These are phyloP conservation scores for Hydractinia symbiolongicarpus DNA, from an alignment of 30 jellyfish, hydroid and myxozoan species.

Conservation along the genomic window DNA sequence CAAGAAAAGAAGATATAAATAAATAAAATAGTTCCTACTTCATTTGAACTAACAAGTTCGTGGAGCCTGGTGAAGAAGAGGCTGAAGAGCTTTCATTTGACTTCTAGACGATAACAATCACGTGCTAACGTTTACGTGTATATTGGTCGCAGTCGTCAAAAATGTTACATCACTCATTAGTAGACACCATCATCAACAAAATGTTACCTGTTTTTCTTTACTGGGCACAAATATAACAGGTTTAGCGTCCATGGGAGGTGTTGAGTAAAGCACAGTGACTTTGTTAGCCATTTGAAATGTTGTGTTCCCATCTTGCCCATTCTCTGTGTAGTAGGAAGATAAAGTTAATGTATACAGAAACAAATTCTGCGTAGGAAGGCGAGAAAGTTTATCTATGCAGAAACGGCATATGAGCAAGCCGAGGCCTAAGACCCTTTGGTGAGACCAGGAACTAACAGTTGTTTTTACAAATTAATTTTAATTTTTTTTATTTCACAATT, in stretches of 20 bases:
- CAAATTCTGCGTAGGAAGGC: too few relatives aligned
- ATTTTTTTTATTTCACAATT: too few relatives aligned
- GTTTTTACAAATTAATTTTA: too few relatives aligned
- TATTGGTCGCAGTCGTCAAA: background rate
- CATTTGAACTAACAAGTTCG: background rate
- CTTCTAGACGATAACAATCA: background rate
- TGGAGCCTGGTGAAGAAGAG: background rate
- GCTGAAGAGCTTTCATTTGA: slow-evolving; percentile 6
- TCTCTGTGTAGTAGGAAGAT: background rate
- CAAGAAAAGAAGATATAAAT: background rate
- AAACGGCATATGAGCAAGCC: too few relatives aligned
- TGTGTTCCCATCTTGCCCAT: background rate
- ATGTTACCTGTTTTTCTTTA: background rate
- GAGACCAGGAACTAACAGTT: too few relatives aligned
- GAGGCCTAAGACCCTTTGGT: too few relatives aligned
- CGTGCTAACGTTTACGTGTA: background rate
- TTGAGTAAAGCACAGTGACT: slow-evolving; percentile 50
- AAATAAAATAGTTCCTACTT: slow-evolving; percentile 1
- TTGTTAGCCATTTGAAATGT: slow-evolving; percentile 65
- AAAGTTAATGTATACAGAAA: too few relatives aligned
- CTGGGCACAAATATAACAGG: slow-evolving; percentile 65
- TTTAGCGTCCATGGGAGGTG: slow-evolving; percentile 47
- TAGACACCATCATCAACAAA: background rate
- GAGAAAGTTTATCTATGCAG: too few relatives aligned
- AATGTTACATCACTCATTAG: background rate